Evolutionary conservation across 23 tunicate genomes (phyloP).

Genomic region (Styela clava): DNA sequence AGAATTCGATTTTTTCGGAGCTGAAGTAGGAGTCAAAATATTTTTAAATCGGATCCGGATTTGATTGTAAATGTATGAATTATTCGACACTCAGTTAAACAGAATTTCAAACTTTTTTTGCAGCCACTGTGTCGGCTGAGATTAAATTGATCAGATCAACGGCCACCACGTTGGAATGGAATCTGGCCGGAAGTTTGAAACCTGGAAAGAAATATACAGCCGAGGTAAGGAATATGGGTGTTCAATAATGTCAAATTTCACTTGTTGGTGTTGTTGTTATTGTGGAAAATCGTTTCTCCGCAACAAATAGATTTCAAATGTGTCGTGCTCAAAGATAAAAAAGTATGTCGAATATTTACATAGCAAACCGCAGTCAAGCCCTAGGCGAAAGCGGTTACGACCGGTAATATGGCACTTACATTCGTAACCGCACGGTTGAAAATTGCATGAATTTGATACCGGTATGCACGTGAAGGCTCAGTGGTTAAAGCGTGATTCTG

Average conservation of each 20-base stretch:
- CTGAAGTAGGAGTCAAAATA: too few relatives aligned
- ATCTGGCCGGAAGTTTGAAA: neutral
- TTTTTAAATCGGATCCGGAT: too few relatives aligned
- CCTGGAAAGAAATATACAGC: conserved; percentile 8
- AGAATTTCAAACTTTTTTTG: neutral
- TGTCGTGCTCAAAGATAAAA: too few relatives aligned
- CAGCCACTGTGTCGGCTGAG: neutral
- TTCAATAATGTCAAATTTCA: neutral
- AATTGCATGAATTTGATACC: too few relatives aligned
- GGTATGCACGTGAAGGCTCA: too few relatives aligned
- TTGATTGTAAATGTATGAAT: too few relatives aligned
- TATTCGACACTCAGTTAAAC: too few relatives aligned
- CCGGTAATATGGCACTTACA: neutral
- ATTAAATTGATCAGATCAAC: conserved; percentile 8
- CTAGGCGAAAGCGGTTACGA: neutral
- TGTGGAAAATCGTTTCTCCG: too few relatives aligned
- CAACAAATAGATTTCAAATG: too few relatives aligned
- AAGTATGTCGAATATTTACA: neutral
- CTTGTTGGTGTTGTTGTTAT: too few relatives aligned
- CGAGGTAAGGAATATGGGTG: conserved; percentile 2
- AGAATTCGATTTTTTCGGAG: too few relatives aligned
- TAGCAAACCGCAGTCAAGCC: neutral
- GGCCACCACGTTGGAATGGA: conserved; percentile 8
- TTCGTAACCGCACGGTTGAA: neutral
- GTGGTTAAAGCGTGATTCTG: too few relatives aligned